A percentile compares a stretch with the other conserved stretches of the same genome.
Conservation (phyloP, 2,113 vertebrate species). For the Cochlearius cochlearius region DNA sequence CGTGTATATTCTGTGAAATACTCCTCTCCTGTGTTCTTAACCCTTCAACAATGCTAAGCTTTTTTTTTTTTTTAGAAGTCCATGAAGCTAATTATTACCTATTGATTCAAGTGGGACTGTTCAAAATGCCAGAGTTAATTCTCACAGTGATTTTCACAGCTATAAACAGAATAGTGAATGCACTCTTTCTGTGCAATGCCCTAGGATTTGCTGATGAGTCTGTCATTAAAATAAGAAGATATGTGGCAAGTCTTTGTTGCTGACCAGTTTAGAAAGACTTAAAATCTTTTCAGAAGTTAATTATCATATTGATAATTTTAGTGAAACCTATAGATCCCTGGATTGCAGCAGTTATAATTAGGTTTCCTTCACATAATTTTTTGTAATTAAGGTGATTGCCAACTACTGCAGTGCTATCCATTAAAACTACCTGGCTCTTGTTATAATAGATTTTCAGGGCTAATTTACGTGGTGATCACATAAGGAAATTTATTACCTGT, state of each 20-base stretch:
- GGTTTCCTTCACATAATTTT: not conserved
- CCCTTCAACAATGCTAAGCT: not conserved
- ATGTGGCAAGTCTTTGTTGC: not conserved
- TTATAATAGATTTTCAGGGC: not conserved
- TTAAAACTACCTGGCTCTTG: not conserved
- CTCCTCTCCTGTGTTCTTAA: not conserved
- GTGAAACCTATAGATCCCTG: not conserved
- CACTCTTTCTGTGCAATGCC: not conserved
- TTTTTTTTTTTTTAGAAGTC: not conserved
- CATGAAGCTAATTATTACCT: not conserved
- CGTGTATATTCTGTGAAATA: not conserved
- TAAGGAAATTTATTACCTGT: not conserved
- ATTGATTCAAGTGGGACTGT: not conserved
- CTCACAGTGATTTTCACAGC: not conserved
- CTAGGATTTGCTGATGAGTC: not conserved
- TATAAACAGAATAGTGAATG: not conserved
- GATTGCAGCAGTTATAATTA: not conserved
- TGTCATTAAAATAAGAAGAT: not conserved
- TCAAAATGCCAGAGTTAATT: not conserved
- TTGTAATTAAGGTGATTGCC: conserved; percentile 17
- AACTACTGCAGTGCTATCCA: not conserved
- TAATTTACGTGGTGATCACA: conserved; percentile 12
- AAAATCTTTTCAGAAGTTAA: not conserved
- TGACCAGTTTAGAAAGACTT: not conserved
- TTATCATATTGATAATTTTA: not conserved